phyloP scores from a whole-genome alignment of 1,140 invertebrate genomes.

The Caenorhabditis inopinata region DNA sequence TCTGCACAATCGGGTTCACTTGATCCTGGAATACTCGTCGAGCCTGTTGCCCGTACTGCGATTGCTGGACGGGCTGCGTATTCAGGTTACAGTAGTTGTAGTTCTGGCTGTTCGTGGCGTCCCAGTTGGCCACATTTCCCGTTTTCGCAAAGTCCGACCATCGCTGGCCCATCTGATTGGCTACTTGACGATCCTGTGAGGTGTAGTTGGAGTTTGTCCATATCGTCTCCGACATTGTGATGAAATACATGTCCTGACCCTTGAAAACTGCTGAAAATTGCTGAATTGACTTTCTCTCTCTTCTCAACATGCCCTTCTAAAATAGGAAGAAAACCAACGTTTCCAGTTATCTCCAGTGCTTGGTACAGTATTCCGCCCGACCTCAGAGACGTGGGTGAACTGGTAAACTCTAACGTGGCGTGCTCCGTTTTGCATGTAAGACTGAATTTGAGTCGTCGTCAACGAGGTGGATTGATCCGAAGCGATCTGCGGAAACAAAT shows the following conservation, averaged over 20 bases:
- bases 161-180: constrained; percentile 41
- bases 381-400: constrained; percentile 40
- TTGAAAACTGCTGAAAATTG: constrained; percentile 38
- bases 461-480: constrained; percentile 14
- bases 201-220: constrained; percentile 34
- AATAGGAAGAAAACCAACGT: neutral
- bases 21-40: constrained; percentile 40
- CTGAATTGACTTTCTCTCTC: no score
- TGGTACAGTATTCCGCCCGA: constrained; percentile 36
- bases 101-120: constrained; percentile 23
- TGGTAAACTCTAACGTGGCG: constrained; percentile 27
- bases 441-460: constrained; percentile 37
- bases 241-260: constrained; percentile 39
- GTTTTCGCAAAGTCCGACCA: constrained; percentile 42
- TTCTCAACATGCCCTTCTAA: no score
- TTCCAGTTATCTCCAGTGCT: constrained; percentile 33
- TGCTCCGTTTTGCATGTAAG: constrained; percentile 36
- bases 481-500: neutral
- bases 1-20: constrained; percentile 36
- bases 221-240: constrained; percentile 41
- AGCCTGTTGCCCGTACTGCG: constrained; percentile 30
- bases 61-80: neutral
- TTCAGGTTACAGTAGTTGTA: constrained; percentile 48
- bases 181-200: constrained; percentile 21
- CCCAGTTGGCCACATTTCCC: constrained; percentile 42